A percentile compares a stretch with the other conserved stretches of the same genome.
phyloP scores from a whole-genome alignment of 2,888 invertebrate genomes.

The Nemapogon koenigi region DNA sequence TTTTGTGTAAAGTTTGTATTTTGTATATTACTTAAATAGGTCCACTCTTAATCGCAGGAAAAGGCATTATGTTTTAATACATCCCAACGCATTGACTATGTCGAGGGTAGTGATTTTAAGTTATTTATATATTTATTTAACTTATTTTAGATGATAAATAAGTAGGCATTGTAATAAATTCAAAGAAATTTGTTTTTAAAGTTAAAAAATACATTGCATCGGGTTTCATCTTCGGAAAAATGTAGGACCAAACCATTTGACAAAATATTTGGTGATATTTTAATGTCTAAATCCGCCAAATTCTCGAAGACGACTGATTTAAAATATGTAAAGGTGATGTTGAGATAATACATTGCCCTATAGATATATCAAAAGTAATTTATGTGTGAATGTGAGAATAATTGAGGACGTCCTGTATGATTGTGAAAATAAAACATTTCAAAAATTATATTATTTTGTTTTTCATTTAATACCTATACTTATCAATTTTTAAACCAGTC shows the following conservation, averaged over 20 bases:
- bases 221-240: too few species aligned
- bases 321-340: constrained; percentile 48
- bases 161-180: constrained; percentile 30
- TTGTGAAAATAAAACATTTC: constrained; percentile 46
- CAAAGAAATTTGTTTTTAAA: too few species aligned
- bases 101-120: constrained; percentile 42
- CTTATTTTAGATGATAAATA: constrained; percentile 54
- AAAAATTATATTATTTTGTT: constrained; percentile 19
- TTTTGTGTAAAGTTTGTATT: background rate
- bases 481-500: too few species aligned
- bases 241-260: too few species aligned
- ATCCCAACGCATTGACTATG: constrained; percentile 33
- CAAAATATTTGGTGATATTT: constrained; percentile 7
- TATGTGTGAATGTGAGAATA: constrained; percentile 40
- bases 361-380: constrained; percentile 38
- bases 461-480: constrained; percentile 17
- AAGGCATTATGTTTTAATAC: background rate
- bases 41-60: too few species aligned
- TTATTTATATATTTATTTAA: constrained; percentile 62
- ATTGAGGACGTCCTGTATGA: constrained; percentile 62
- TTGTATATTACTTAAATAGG: background rate
- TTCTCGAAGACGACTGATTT: constrained; percentile 58
- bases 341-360: constrained; percentile 43
- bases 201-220: too few species aligned
- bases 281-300: constrained; percentile 31